Evolutionary conservation across 2,113 vertebrate species (phyloP).

Genomic region (Zapornia atra): DNA sequence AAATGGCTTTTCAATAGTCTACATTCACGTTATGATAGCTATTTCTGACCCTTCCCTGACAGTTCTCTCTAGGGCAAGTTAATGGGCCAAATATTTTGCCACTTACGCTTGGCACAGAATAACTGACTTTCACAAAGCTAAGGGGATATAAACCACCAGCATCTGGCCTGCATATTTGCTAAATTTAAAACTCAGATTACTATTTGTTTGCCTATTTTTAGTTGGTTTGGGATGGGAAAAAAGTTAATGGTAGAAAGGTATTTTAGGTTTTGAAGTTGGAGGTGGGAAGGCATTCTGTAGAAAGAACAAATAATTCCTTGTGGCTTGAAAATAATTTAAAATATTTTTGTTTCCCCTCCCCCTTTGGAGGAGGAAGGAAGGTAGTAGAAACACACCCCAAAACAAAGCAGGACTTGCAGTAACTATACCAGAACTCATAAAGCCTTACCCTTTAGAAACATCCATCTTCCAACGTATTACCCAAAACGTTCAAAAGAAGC

Average conservation of each 20-base stretch:
- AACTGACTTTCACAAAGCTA: background rate
- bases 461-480: background rate
- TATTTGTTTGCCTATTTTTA: background rate
- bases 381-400: background rate
- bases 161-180: background rate
- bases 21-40: background rate
- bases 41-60: background rate
- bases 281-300: background rate
- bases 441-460: background rate
- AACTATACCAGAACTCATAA: background rate
- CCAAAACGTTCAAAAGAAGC: background rate
- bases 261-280: background rate
- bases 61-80: background rate
- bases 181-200: background rate
- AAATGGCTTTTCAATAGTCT: background rate
- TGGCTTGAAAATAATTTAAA: background rate
- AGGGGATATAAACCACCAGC: background rate
- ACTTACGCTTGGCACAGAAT: background rate
- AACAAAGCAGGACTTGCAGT: background rate
- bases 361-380: background rate
- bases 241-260: background rate
- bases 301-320: background rate
- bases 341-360: rapidly evolving
- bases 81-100: background rate
- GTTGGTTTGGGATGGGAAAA: background rate